Evolutionary conservation across 2,113 vertebrate genomes (phyloP), one percentile per base, ranked within the genome.

Genomic region (Stigmatopora nigra): DNA sequence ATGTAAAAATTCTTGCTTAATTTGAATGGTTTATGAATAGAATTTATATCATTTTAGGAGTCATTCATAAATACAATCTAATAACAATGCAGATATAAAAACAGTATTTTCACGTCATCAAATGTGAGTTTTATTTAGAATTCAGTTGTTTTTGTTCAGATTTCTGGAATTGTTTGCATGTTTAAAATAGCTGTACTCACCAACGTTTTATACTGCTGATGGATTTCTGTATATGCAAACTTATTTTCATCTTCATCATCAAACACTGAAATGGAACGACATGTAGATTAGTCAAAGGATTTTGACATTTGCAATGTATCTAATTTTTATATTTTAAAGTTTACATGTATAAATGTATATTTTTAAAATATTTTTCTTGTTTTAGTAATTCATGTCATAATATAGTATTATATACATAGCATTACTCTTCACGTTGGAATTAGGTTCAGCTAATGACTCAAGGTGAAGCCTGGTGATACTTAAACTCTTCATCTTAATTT

Each of bases 241-340:
- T 99, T 99, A 79, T 94, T 97, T 87, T 99, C 96, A 79, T 99
- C 96, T 84, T 99, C 96, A 55, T 97, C 95, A 76, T 99, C 95
- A 86, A 98, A 99, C 85, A 99, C 96, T 98, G 88, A 11, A 78
- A 84, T 2, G 20, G n/a, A 60, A 62, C 13, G 59, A 61, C 58
- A 45, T 1, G 35, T 19, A n/a, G 17, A 46, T 31, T 35, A 46
- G 38, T 45, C 46, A 49, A 62, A 49, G 20, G 11, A 11, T 17
- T 16, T 15, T 3, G 58, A 31, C 31, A 62, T 47, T 61, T 6
- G 7, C 12, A 46, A 14, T 25, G 22, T 14, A 25, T 31, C 25
- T 13, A 55, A 20, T 5, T 53, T 53, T 4, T 53, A 12, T 22
- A 12, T 19, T 53, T 53, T 12, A 53, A 51, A 53, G 9, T 31